These are phyloP conservation scores for Mus pahari DNA, from an alignment of 2,113 vertebrate genomes.

Conservation along the genomic window DNA sequence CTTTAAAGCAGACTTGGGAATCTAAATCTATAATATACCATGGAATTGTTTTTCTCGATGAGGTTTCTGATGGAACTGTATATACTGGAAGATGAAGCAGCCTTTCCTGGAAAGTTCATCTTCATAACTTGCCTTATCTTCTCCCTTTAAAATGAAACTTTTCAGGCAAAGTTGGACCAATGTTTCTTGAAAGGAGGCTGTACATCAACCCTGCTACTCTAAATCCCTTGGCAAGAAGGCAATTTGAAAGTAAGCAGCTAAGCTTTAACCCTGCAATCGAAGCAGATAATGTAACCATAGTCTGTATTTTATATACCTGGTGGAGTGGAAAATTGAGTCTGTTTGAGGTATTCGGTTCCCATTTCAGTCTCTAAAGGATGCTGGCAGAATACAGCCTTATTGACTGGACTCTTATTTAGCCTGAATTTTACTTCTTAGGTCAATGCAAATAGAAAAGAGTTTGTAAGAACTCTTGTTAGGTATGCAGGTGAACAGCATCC, in stretches of 20 bases:
- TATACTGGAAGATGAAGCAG: background rate
- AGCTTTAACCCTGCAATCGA: conserved; percentile 51
- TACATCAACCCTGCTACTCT: background rate
- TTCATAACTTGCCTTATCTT: background rate
- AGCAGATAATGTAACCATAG: background rate
- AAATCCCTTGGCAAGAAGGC: background rate
- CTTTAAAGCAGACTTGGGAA: background rate
- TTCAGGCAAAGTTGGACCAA: background rate
- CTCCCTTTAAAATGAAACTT: background rate
- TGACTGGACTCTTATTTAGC: background rate
- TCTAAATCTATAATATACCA: background rate
- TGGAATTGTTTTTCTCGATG: background rate
- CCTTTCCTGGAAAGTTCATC: background rate
- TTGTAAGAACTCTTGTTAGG: background rate
- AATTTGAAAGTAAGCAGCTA: conserved; percentile 59
- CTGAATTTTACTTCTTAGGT: background rate
- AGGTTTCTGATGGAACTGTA: background rate
- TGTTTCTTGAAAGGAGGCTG: background rate
- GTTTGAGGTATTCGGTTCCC: background rate
- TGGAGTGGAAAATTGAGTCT: conserved; percentile 69
- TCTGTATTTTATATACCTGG: conserved; percentile 44
- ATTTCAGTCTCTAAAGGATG: conserved; percentile 19
- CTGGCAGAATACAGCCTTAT: background rate
- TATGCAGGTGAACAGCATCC: background rate
- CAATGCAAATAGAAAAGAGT: background rate